Evolutionary conservation across 35 echinoderm and acorn worm genomes (phyloP), one percentile per base, ranked within the genome.

Genomic region (Anneissia japonica): DNA sequence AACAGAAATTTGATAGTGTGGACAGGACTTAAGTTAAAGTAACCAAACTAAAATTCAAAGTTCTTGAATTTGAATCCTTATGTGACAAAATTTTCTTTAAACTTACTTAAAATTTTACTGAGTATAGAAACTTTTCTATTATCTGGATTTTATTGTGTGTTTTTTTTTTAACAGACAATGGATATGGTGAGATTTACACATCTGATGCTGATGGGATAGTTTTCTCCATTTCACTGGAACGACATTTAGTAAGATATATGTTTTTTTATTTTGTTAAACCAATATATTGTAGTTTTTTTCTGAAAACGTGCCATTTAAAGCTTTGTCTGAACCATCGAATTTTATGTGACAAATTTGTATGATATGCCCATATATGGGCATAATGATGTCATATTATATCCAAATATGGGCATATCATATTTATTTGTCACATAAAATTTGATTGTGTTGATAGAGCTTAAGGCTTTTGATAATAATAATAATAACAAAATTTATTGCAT

Each of bases 161-260:
- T 3, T 13, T 34, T 81, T 81, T 16, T 74, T 87, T 31, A 32
- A 19, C 73, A 98, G 95, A 93, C 28, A 98, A 89, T 82, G 95
- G 95, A 36, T 46, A 86, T 32, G 95, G 95, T 31, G 93, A 86
- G 84, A 55, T 98, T 10, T 98, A 91, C 77, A 98, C 95, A 73
- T 98, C 95, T 39, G 91, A 93, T 91, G 84, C 91, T 46, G 95
- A 98, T 89, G 95, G 95, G 14, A 85, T 98, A 51, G 75, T 98
- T 13, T 98, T 94, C 34, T 93, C 95, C 73, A 39, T 88, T 17
- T 93, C 91, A 33, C 72, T 98, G 31, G 83, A 94, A 74, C 84
- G 87, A 40, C 95, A 98, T 64, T 75, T 98, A 74, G 95, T 98
- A 91, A 83, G 83, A 83, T n/a, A 26, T 9, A 46, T 0, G 31